Base-by-base conservation (phyloP, 2,113 vertebrate genomes). In the Theristicus caerulescens region DNA sequence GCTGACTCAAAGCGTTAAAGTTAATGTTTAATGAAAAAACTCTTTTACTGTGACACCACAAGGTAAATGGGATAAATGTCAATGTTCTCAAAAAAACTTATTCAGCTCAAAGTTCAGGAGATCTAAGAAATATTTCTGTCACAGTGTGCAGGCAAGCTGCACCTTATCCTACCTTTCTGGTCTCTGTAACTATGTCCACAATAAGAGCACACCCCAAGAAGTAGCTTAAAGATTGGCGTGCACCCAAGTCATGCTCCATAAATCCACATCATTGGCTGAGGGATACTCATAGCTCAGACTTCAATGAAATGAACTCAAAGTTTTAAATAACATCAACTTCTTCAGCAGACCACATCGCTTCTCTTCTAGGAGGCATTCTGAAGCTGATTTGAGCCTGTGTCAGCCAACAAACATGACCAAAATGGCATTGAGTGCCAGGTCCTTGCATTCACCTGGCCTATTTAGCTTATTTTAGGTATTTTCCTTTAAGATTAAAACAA, bases 1-100 rank as follows among this genome's bases (percentile, higher is more conserved):
- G 71, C 71, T 88, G 47, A 93, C 38, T 80, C 1, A 1, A 69
- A 76, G 27, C 10, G 29, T 10, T 46, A 2, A 73, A 46, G 21
- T 64, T 88, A 93, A 77, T 49, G 12, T 62, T 85, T 73, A 58
- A 66, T 34, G 52, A 72, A 69, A 85, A 29, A 67, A 21, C 8
- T 14, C 7, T 64, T 64, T 62, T 82, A 74, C 52, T 0, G 0
- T 52, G 59, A 79, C 15, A 67, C 52, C 2, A 5, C 16, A 77
- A 38, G 11, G 40, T 42, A 90, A 92, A 69, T 47, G 25, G 57
- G 66, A 55, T 47, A 79, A 94, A 88, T 47, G 69, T 87, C 34
- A 86, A 13, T 15, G 55, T 49, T 57, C 51, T 70, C 26, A 40
- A 36, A 90, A 44, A n/a, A 16, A 3, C 15, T 29, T 57, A 26